Conservation (phyloP, 1,140 invertebrate genomes). For the Brachionus calyciflorus region DNA sequence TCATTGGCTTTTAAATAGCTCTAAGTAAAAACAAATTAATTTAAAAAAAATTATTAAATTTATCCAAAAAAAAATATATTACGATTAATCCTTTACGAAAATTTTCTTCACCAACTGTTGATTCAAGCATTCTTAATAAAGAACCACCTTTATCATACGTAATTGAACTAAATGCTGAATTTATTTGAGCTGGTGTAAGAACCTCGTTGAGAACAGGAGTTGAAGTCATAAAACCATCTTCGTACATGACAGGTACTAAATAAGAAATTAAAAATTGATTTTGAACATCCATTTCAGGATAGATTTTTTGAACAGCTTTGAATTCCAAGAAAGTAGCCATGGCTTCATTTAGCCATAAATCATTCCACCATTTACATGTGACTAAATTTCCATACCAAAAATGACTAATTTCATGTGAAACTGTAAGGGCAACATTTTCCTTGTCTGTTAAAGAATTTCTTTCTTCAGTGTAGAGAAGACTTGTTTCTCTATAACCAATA, state of each 20-base stretch:
- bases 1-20: slow-evolving; percentile 29
- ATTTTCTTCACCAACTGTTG: slow-evolving; percentile 21
- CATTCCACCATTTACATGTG: slow-evolving; percentile 52
- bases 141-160: slow-evolving; percentile 35
- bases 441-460: slow-evolving; percentile 71
- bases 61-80: slow-evolving; percentile 64
- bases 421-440: slow-evolving; percentile 80
- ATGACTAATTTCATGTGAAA: slow-evolving; percentile 80
- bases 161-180: slow-evolving; percentile 21
- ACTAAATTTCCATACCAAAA: slow-evolving; percentile 50
- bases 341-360: slow-evolving; percentile 58
- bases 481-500: slow-evolving; percentile 56
- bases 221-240: slow-evolving; percentile 28
- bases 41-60: slow-evolving; percentile 53
- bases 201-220: slow-evolving; percentile 7
- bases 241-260: slow-evolving; percentile 43
- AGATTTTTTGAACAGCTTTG: slow-evolving; percentile 64
- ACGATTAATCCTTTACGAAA: slow-evolving; percentile 39
- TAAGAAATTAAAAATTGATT: slow-evolving; percentile 26
- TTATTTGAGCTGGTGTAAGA: slow-evolving; percentile 35
- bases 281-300: slow-evolving; percentile 69
- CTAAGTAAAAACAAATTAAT: not conserved
- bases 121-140: slow-evolving; percentile 40
- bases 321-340: slow-evolving; percentile 55
- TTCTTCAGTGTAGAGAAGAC: slow-evolving; percentile 69